Evolutionary conservation across 1,140 invertebrate genomes (phyloP), one percentile per base, ranked within the genome.

Genomic region (Meloidogyne floridensis): DNA sequence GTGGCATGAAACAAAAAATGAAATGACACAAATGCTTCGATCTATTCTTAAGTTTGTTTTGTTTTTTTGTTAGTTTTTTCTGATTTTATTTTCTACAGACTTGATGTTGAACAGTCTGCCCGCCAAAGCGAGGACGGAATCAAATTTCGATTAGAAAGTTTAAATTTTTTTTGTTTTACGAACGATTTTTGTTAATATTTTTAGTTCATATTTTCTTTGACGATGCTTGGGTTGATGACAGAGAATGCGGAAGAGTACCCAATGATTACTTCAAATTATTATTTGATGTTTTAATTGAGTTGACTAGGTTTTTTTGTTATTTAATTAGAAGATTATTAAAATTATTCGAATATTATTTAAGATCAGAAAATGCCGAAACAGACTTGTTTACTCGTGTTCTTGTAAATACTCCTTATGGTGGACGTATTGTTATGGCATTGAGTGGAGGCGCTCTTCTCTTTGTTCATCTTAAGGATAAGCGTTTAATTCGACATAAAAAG

Each of bases 201-300:
- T 47, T 0, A 98, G 96, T 96, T 81, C 97, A 99, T 88, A 97
- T 98, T 82, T 98, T 96, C 91, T 96, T 99, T 90, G 97, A 99
- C 91, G 97, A 99, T 90, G 96, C 96, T 15, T 98, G 97, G 90
- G 96, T 98, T 93, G 80, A 97, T 84, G 94, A 97, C 83, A 95
- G 96, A 88, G 93, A 93, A 72, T 95, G 84, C 74, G 87, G 85
- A 65, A 47, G 87, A 9, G 77, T 88, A 5, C 87, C 97, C 11
- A 99, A 99, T 91, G 92, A 94, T 11, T 99, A 98, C 91, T 97
- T 99, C 0, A 95, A 96, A 90, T 92, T 96, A 15, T 91, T 99
- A 73, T 93, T 98, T 56, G 93, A 93, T 47, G 95, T 95, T 2
- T 93, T 99, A 84, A 95, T 98, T 86, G 95, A 97, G 89, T 95